Percentiles rank a stretch among this genome's conserved stretches.
phyloP scores from a whole-genome alignment of 2,113 vertebrate species.

The Coregonus clupeaformis region DNA sequence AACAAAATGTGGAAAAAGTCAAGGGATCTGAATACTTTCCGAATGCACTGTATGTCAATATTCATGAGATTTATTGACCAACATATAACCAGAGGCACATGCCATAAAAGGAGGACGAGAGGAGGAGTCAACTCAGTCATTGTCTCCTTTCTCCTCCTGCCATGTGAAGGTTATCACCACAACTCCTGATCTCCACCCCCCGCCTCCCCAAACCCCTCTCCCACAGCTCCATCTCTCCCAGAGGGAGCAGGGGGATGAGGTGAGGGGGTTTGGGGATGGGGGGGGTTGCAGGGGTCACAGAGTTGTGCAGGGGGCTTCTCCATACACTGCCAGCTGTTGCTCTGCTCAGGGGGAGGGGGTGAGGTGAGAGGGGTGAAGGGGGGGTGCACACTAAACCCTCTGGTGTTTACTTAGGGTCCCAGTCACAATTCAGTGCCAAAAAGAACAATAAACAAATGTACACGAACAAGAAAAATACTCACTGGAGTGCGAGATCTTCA shows the following conservation, averaged over 20 bases:
- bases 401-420: slow-evolving; percentile 62
- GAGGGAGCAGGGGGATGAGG: not conserved
- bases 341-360: slow-evolving; percentile 21
- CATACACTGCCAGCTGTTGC: slow-evolving; percentile 32
- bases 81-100: no score
- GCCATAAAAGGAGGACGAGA: no score
- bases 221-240: not conserved
- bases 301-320: slow-evolving; percentile 31
- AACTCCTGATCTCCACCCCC: no score
- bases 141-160: no score
- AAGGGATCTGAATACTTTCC: no score
- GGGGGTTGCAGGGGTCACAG: slow-evolving; percentile 24
- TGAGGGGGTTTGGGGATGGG: slow-evolving; percentile 4
- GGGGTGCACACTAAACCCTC: not conserved
- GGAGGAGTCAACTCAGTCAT: no score
- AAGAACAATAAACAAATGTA: slow-evolving; percentile 61
- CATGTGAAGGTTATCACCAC: no score
- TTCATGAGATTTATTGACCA: no score
- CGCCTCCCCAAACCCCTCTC: not conserved
- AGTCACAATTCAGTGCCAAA: slow-evolving; percentile 40
- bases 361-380: slow-evolving; percentile 29
- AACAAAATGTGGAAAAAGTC: no score
- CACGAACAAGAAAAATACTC: slow-evolving; percentile 39
- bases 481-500: slow-evolving; percentile 20
- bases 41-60: no score